Evolutionary conservation across 2,113 vertebrate genomes (phyloP), one percentile per base, ranked within the genome.

Genomic region (Siphamia tubifer): DNA sequence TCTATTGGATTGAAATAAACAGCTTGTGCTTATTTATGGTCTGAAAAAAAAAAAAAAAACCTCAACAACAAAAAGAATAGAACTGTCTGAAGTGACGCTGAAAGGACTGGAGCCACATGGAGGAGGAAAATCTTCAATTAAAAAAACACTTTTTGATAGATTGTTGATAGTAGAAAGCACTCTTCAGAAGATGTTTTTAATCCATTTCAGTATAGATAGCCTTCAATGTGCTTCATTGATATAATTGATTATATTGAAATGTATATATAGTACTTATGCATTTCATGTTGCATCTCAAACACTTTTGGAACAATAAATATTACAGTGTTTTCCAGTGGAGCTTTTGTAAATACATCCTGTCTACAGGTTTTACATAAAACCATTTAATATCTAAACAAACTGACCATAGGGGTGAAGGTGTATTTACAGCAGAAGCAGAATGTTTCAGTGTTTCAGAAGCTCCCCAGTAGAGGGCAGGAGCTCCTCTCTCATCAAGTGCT

Each of bases 401-500:
- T 68, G 65, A 72, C 34, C 55, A n/a, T 42, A 27, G 39, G 27
- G 12, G 15, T 32, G 52, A 2, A 39, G 19, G 31, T 0, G 6
- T 2, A 11, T 58, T 56, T 30, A 32, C 25, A 0, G 56, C 13
- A 16, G 9, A 30, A 27, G 48, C 6, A 7, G 4, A 49, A 32
- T 5, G 5, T 35, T 10, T 84, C 36, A 79, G 64, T 1, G 20
- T 47, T 75, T 94, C 45, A 92, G 73, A 61, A 91, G 21, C 51
- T 89, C 77, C 35, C 89, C 80, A 81, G 90, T 92, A 34, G 88
- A 92, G 54, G 92, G 88, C 75, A 96, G 81, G 35, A 98, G 82
- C n/a, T 95, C 93, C 43, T 94, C 89, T 63, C 63, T 90, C 90
- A 99, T 85, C 79, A 95, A 98, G 20, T 70, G 24, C 52, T 94